Evolutionary conservation across 2,797 vertebrate species (phyloP), one percentile per base, ranked within the genome.

Genomic region (Mormyrops attenuatus): DNA sequence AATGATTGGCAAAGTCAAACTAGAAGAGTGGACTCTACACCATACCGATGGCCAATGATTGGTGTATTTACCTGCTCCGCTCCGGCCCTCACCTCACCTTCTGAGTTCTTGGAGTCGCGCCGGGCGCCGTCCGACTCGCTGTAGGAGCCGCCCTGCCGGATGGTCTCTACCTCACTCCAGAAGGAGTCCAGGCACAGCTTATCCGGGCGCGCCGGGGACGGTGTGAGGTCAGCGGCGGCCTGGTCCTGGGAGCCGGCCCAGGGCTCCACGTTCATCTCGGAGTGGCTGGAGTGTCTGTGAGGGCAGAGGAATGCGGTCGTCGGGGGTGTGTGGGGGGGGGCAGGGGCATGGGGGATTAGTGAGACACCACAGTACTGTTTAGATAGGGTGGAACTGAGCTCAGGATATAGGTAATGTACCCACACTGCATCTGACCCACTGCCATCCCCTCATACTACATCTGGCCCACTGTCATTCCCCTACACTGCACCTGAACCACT

Each of bases 111-210:
- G 90, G 96, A 96, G 92, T 97, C 96, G 66, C 95, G 94, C 88
- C 96, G 92, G 92, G 91, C 92, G 93, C 95, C 89, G 85, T 97
- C 96, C 0, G 96, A 95, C 89, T 97, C 96, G 53, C 95, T 91
- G 2, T 93, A 93, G 91, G 96, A 95, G 88, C 94, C 86, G 84
- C 95, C 96, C 95, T 96, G 96, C 77, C 94, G 96, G 88, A 97
- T 98, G 94, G 92, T 96, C 94, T 98, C 96, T 90, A 97, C 97
- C 94, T 98, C 97, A 90, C 94, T 96, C 98, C 97, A 98, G 92
- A 98, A 98, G 34, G 96, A 97, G 91, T 97, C 97, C 95, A 97
- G 94, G 89, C 97, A 97, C 91, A 96, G 94, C 90, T 94, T 96
- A 93, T 97, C 96, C 0, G 93, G 94, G 50, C 93, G 94, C 92